Base-by-base conservation (phyloP, 2,797 vertebrate species). In the Gallirallus australis region DNA sequence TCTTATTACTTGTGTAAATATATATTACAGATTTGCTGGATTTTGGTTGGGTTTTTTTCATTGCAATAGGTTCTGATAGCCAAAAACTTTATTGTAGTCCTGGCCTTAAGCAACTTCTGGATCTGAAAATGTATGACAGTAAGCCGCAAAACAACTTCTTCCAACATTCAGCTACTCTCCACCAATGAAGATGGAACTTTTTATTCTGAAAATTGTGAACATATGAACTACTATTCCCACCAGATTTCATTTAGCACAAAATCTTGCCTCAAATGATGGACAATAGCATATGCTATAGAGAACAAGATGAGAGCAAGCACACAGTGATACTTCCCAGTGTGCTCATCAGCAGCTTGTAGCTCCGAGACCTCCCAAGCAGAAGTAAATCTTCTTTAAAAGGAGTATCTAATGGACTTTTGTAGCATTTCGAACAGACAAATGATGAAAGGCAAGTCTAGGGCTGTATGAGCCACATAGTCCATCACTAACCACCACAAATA, bases 331-430 rank as follows among this genome's bases (percentile, higher is more conserved):
- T 56, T 95, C 91, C 93, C 95, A 78, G 45, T 4, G 31, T 37
- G 2, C 87, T 94, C 80, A 84, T 90, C 93, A 96, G 71, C 65
- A 81, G 59, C 75, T 70, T 56, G 4, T 12, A 94, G 90, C 87
- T 75, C 65, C 0, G 54, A 81, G 88, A 93, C 93, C 85, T 91
- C 94, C 94, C 95, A 95, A 30, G 82, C 80, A 91, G 69, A 80
- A 78, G 50, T 13, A 90, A 69, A 93, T 81, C 94, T 94, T 68
- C 61, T 75, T 88, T 45, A 35, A 71, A 79, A 86, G 15, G 21
- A 93, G 59, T 30, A 45, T 78, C 82, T 45, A 31, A 60, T n/a
- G 60, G 76, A 69, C 81, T 95, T 85, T 39, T 63, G 61, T 45
- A 92, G 83, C 37, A 69, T 50, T 90, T 94, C 33, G 39, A 93